phyloP scores from a whole-genome alignment of 2,797 vertebrate species.

The Leuciscus waleckii region DNA sequence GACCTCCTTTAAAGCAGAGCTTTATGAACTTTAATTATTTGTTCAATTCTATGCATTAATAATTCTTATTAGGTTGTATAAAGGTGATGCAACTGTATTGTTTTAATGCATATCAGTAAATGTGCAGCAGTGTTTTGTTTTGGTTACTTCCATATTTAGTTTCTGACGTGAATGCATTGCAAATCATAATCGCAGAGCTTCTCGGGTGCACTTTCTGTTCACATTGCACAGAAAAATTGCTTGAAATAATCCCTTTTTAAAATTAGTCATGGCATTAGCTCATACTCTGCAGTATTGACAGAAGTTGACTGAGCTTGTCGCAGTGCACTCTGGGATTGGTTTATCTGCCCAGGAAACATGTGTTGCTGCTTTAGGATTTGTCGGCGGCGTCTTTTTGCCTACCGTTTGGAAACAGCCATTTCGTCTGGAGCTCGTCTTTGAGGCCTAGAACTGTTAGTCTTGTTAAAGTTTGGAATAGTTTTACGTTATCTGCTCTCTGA shows the following conservation, averaged over 20 bases:
- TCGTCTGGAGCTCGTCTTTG: not conserved
- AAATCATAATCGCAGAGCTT: too few relatives aligned
- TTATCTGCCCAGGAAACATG: not conserved
- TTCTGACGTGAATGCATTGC: too few relatives aligned
- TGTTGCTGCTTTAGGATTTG: not conserved
- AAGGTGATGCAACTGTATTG: too few relatives aligned
- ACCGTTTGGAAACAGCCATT: not conserved
- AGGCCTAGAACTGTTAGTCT: not conserved
- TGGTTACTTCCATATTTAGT: too few relatives aligned
- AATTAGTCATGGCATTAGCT: not conserved
- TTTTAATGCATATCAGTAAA: too few relatives aligned
- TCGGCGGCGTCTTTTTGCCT: not conserved
- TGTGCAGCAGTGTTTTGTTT: too few relatives aligned
- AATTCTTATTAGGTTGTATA: too few relatives aligned
- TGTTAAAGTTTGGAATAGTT: conserved; percentile 5
- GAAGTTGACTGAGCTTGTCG: not conserved
- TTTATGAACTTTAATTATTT: too few relatives aligned
- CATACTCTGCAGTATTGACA: not conserved
- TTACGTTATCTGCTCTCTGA: not conserved
- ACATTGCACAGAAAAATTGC: not conserved
- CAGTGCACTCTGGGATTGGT: not conserved
- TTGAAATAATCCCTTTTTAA: not conserved
- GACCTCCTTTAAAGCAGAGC: too few relatives aligned
- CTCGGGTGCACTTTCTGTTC: too few relatives aligned
- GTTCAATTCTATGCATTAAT: too few relatives aligned